Base-by-base conservation (phyloP, 1,140 invertebrate genomes). In the Drosophila varians region DNA sequence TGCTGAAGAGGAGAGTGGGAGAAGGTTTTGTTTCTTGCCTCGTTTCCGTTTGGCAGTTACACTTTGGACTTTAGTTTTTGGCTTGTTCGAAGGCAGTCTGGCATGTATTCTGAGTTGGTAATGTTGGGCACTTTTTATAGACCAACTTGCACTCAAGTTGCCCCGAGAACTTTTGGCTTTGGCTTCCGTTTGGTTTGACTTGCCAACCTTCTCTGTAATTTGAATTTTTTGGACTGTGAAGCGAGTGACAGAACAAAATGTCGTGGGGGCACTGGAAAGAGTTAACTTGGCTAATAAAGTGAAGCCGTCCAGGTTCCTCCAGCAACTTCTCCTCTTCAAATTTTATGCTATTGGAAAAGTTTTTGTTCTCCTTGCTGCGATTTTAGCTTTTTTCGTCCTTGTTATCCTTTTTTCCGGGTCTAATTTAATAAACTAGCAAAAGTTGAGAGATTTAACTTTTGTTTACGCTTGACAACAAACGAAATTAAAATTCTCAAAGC, bases 161-260 rank as follows among this genome's bases (percentile, higher is more conserved):
- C 70, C 58, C 69, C 62, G 51, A 64, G 75, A 74, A 82, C 77
- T 82, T 80, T 82, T 77, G 55, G 60, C 61, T 74, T 80, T 80
- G 66, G 66, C 61, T 66, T 73, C 49, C 54, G 58, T 62, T 70
- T 65, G 55, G 54, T 65, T 77, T 54, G 53, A 43, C 66, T 54
- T 53, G 53, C 52, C 79, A 70, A 70, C 79, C 74, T 84, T 48
- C 77, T 78, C 78, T 83, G 77, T 86, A 86, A 86, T 86, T 86
- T 86, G 82, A 86, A 87, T 86, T 77, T 87, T 74, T 66, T 76
- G 61, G 80, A 87, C 80, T 86, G 80, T 86, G 61, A 87, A 79
- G 73, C 52, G 47, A 53, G 60, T 43, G 74, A 71, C 49, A 34
- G 49, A 47, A 38, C 34, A 51, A 73, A 64, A 53, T 73, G 70